These are phyloP conservation scores for Heterodera carotae DNA, from an alignment of 1,140 invertebrate species.

Conservation along the genomic window DNA sequence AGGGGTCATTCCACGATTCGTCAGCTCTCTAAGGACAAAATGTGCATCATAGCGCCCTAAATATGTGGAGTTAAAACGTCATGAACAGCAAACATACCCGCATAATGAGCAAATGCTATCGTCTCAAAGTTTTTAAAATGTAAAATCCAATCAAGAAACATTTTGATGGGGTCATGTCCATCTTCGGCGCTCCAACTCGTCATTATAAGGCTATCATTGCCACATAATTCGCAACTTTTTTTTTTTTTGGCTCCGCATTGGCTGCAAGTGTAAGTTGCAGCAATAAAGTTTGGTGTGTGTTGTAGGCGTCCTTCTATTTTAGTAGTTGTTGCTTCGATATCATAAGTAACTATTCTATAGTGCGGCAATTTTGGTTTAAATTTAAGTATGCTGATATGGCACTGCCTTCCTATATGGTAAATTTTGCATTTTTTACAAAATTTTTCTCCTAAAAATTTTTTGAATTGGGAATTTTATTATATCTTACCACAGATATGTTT, in stretches of 20 bases:
- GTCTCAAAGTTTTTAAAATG: background rate
- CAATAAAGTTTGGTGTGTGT: background rate
- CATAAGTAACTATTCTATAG: background rate
- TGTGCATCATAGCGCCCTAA: background rate
- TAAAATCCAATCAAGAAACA: conserved; percentile 2
- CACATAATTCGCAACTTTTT: background rate
- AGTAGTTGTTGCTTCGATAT: background rate
- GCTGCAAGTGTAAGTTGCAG: background rate
- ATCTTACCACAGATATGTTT: background rate
- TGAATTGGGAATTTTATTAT: too few species aligned
- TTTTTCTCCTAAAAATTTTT: background rate
- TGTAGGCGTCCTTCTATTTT: background rate
- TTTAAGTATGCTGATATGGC: background rate
- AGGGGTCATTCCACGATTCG: background rate
- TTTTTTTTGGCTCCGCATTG: background rate
- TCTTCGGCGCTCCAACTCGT: background rate
- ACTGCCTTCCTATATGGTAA: background rate
- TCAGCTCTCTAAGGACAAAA: background rate
- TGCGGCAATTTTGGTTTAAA: background rate
- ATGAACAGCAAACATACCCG: too few species aligned
- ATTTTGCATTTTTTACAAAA: background rate
- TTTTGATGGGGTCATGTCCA: background rate
- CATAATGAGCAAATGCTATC: background rate
- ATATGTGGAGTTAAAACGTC: too few species aligned
- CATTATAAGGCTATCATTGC: background rate